phyloP scores from a whole-genome alignment of 1,140 invertebrate genomes.

The Palaemon carinicauda region DNA sequence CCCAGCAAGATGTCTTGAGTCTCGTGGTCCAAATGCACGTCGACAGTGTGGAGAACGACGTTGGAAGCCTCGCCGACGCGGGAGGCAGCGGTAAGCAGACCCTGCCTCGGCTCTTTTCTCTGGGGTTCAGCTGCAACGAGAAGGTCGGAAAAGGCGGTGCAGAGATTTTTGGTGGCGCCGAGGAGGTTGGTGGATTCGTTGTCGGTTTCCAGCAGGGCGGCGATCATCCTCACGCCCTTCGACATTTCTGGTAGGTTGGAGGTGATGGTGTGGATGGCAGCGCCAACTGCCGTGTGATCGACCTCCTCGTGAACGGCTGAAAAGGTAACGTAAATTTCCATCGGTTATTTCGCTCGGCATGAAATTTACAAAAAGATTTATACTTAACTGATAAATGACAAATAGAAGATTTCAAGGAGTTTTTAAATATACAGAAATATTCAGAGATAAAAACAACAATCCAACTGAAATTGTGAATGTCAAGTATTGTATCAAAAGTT shows the following conservation, averaged over 20 bases:
- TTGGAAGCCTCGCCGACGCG: constrained; percentile 95
- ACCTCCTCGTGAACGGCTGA: constrained; percentile 67
- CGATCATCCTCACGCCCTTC: constrained; percentile 92
- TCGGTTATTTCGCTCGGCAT: no score
- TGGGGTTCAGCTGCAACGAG: constrained; percentile 93
- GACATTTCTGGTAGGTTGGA: constrained; percentile 96
- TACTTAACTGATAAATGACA: no score
- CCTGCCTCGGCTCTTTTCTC: constrained; percentile 87
- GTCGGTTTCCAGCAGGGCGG: constrained; percentile 89
- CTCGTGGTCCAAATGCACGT: constrained; percentile 75
- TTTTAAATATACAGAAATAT: no score
- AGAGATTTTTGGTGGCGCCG: constrained; percentile 90
- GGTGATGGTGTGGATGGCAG: constrained; percentile 96
- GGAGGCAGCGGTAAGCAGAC: constrained; percentile 90
- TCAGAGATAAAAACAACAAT: no score
- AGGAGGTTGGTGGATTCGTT: constrained; percentile 85
- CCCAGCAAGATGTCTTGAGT: constrained; percentile 81
- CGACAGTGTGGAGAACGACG: constrained; percentile 91
- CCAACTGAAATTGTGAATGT: no score
- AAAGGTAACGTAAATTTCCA: constrained; percentile 40
- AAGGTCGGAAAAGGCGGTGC: constrained; percentile 92
- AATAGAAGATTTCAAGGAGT: no score
- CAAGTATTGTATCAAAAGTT: no score
- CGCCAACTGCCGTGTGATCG: constrained; percentile 71
- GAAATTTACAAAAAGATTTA: no score